Percentiles rank a stretch among this genome's conserved stretches.
Conservation (phyloP, 2,797 vertebrate species). For the Lithobates sylvaticus region DNA sequence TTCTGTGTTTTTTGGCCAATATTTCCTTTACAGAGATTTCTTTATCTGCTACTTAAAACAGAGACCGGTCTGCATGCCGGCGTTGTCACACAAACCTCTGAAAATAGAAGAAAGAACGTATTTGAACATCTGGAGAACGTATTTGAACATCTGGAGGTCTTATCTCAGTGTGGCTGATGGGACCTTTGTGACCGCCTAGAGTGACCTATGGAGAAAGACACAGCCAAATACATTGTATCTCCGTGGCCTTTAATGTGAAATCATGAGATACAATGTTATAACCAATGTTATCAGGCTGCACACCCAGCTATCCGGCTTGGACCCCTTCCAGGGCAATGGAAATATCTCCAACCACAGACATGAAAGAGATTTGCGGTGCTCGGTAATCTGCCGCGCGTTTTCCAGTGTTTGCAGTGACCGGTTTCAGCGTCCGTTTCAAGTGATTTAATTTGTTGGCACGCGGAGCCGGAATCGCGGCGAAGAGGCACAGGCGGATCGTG, state of each 20-base stretch:
- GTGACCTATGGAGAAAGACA: slow-evolving; percentile 9
- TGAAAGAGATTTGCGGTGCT: neutral
- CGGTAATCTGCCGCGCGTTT: slow-evolving; percentile 22
- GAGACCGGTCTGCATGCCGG: neutral
- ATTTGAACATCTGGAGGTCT: no score
- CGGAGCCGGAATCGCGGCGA: slow-evolving; percentile 14
- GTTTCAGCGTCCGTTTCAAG: slow-evolving; percentile 3
- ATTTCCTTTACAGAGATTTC: slow-evolving; percentile 2
- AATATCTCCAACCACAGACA: slow-evolving; percentile 27
- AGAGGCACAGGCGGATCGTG: slow-evolving; percentile 9
- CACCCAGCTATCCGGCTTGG: slow-evolving; percentile 44
- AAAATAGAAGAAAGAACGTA: no score
- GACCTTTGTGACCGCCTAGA: neutral
- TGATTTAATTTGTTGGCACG: slow-evolving; percentile 51
- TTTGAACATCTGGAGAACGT: slow-evolving; percentile 6
- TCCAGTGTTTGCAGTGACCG: slow-evolving; percentile 14
- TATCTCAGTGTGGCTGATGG: no score
- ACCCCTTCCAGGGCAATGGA: slow-evolving; percentile 13
- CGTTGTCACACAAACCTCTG: neutral
- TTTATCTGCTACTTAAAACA: slow-evolving; percentile 30
- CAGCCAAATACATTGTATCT: slow-evolving; percentile 1
- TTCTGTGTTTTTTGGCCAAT: slow-evolving; percentile 17
- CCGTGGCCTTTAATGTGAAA: slow-evolving; percentile 14
- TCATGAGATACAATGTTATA: slow-evolving; percentile 5
- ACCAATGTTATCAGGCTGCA: slow-evolving; percentile 40